Evolutionary conservation across 2,113 vertebrate species (phyloP).

Genomic region (Machaerirhynchus nigripectus): DNA sequence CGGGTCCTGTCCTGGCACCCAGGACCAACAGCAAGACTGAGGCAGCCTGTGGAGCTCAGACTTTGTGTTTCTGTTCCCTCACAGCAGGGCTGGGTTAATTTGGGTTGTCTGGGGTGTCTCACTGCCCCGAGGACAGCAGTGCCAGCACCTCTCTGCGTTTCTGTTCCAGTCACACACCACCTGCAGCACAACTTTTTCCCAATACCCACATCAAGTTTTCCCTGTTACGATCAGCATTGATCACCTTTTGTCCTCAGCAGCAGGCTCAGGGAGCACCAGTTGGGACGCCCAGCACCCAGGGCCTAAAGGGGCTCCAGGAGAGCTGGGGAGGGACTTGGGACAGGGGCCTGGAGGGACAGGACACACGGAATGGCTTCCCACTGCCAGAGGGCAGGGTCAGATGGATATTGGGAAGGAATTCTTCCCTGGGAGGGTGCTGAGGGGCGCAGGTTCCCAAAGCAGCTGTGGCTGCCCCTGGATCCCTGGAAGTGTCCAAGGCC

Average conservation of each 20-base stretch:
- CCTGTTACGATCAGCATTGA: accelerated
- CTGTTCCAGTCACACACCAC: not conserved
- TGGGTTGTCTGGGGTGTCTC: not conserved
- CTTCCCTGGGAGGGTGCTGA: not conserved
- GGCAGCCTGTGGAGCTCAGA: not conserved
- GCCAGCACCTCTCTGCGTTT: not conserved
- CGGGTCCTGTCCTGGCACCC: not conserved
- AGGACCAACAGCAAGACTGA: not conserved
- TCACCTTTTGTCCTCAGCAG: not conserved
- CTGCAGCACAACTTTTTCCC: not conserved
- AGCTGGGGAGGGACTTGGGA: not conserved
- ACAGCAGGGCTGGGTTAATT: not conserved
- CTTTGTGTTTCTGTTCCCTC: not conserved
- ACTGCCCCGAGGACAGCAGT: not conserved
- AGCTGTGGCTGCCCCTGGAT: not conserved
- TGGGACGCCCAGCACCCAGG: not conserved
- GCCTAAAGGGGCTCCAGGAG: not conserved
- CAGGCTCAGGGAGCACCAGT: not conserved
- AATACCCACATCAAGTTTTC: not conserved
- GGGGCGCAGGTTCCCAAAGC: not conserved
- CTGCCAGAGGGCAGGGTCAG: accelerated
- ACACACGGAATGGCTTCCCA: not conserved
- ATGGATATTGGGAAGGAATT: not conserved
- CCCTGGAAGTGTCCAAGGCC: not conserved
- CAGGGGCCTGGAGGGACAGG: not conserved